Evolutionary conservation across 2,888 invertebrate species (phyloP).

Genomic region (Tetramorium bicarinatum): DNA sequence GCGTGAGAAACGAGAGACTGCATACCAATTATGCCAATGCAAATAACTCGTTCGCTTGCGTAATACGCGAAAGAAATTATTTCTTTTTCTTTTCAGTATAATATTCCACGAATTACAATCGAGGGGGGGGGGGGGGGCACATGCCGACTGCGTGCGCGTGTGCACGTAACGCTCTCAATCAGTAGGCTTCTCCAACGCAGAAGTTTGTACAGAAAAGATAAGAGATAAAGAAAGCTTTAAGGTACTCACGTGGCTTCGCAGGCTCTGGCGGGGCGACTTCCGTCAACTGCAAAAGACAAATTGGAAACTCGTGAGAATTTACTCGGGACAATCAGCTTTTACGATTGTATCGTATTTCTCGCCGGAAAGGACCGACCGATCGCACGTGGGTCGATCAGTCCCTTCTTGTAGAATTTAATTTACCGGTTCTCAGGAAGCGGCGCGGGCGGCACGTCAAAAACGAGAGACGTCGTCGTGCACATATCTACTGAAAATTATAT

Average conservation of each 20-base stretch:
- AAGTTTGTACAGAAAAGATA: not conserved
- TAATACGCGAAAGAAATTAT: not conserved
- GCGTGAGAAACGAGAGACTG: not conserved
- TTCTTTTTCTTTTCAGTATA: not conserved
- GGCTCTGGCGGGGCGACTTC: conserved; percentile 84
- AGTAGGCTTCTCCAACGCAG: not conserved
- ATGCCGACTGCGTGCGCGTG: conserved; percentile 46
- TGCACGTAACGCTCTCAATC: conserved; percentile 18
- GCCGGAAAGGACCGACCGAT: not conserved
- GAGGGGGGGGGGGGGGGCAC: not conserved
- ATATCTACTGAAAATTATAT: not conserved
- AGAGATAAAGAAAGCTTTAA: conserved; percentile 33
- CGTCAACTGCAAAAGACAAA: conserved; percentile 84
- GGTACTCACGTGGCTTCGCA: conserved; percentile 86
- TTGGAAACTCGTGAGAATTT: not conserved
- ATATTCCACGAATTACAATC: conserved; percentile 26
- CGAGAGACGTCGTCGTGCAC: not conserved
- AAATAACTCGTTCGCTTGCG: not conserved
- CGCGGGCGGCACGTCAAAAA: not conserved
- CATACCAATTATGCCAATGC: not conserved
- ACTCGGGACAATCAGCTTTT: not conserved
- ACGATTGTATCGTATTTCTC: not conserved
- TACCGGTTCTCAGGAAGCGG: too few species aligned
- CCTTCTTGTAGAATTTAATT: conserved; percentile 6
- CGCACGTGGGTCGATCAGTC: not conserved